Evolutionary conservation across 2,888 invertebrate genomes (phyloP).

Genomic region (Scaeva pyrastri): DNA sequence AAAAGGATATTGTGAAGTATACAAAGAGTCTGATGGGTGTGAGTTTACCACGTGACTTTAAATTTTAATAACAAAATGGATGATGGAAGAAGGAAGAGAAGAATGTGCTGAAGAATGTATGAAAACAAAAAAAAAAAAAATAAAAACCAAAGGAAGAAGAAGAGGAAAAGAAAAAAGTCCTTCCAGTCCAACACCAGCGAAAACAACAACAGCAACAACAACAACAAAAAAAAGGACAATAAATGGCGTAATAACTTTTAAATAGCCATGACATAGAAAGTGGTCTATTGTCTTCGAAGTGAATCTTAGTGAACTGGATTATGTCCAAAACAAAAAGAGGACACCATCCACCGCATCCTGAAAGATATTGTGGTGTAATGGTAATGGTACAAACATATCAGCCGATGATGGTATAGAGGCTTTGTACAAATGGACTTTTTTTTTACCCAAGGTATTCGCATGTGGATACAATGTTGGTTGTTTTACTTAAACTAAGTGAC

Average conservation of each 20-base stretch:
- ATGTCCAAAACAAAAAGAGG: conserved; percentile 56
- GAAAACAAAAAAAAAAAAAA: conserved; percentile 11
- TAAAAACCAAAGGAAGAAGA: not conserved
- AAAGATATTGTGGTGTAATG: conserved; percentile 21
- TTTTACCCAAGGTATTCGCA: no score
- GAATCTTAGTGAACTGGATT: conserved; percentile 63
- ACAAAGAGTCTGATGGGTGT: conserved; percentile 46
- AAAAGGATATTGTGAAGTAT: conserved; percentile 26
- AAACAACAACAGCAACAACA: not conserved
- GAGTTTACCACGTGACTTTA: conserved; percentile 59
- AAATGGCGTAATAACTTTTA: conserved; percentile 72
- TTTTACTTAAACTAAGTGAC: no score
- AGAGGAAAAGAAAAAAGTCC: conserved; percentile 29
- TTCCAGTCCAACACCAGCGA: conserved; percentile 42
- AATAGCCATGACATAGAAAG: conserved; percentile 62
- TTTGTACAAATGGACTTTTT: no score
- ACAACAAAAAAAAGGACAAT: conserved; percentile 34
- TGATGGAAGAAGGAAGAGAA: conserved; percentile 14
- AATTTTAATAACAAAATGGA: conserved; percentile 51
- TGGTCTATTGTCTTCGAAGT: conserved; percentile 51
- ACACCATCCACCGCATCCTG: conserved; percentile 27
- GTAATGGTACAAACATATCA: no score
- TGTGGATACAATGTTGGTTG: no score
- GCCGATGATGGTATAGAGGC: no score
- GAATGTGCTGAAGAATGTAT: conserved; percentile 16